Evolutionary conservation across 1,140 invertebrate genomes (phyloP), one percentile per base, ranked within the genome.

Genomic region (Drosophila ohnishii): DNA sequence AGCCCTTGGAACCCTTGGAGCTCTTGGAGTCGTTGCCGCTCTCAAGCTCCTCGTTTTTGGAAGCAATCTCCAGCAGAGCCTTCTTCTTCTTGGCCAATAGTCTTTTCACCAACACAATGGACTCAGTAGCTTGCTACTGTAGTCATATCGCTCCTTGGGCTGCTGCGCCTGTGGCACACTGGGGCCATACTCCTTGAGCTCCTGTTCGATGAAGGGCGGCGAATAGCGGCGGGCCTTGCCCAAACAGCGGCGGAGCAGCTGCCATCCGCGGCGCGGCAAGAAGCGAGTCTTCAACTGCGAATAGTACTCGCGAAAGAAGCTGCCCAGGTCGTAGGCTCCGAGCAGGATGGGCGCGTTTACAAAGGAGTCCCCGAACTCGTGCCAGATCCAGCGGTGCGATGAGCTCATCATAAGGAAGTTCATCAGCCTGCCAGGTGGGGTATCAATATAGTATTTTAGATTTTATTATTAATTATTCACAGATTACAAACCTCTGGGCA

Each of bases 191-290:
- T 22, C 19, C 19, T 22, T 22, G 19, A 22, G 19, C 19, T 22
- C 19, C 19, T 22, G 19, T 22, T 22, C 19, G 11, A 86, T 73
- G 22, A 81, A 79, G 2, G 78, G 60, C 6, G 44, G 5, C 3
- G 81, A 80, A n/a, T 78, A 85, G 5, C 81, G 82, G 0, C 82
- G 75, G 3, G 81, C 50, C 60, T 78, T 85, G 14, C 82, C 82
- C 75, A 80, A 60, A 1, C 28, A 35, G 1, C 78, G 66, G 2
- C 82, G 74, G 0, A 85, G 32, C 1, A 78, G 2, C 47, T 85
- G 81, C 82, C 82, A 85, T 16, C 48, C 55, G 16, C 74, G 65
- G 4, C 70, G 70, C 0, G 78, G 75, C 56, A 85, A 1, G 8
- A n/a, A 25, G 1, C 75, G 50, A 0, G 75, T 56, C 19, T 50